Base-by-base conservation (phyloP, 2,888 invertebrate species). In the Cordilura impudica region DNA sequence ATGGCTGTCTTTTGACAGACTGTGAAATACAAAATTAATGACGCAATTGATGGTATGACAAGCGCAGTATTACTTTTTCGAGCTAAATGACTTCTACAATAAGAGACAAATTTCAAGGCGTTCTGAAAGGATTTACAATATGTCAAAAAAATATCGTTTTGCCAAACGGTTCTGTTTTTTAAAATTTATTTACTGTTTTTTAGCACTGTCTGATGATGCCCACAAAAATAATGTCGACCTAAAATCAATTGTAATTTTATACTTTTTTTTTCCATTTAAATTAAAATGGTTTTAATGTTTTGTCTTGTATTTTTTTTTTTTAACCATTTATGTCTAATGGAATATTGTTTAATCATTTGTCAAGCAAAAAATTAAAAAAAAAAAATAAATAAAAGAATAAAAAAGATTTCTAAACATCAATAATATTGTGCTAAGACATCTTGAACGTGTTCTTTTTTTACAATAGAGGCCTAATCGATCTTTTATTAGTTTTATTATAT, bases 261-360 rank as follows among this genome's bases (percentile, higher is more conserved):
- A 56, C 35, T 8, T 53, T 51, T 26, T 53, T 6, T 39, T 39
- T 39, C 26, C 6, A 26, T 26, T 26, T 26, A 26, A 39, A 39
- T n/a, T 39, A n/a, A 29, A 29, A 14, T 53, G 29, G 18, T 12
- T 45, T 6, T 45, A 26, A 45, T 6, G 16, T 45, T 14, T 45
- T 14, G 6, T 16, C 6, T 45, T 16, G 16, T 14, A 16, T 3
- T 18, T 23, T 51, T 12, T 19, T 51, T 39, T 39, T 19, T 56
- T 19, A 4, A 19, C 16, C 31, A 56, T 19, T 39, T 10, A 18
- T 12, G n/a, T 19, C 56, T 39, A 16, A 19, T 18, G 31, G 1
- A 7, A 21, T 51, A 61, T 63, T 31, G 29, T 63, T 61, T 29
- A 45, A 31, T 63, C 31, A 63, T 63, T 49, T 63, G 49, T 63